Evolutionary conservation across 2,797 vertebrate species (phyloP).

Genomic region (Uromys caudimaculatus): DNA sequence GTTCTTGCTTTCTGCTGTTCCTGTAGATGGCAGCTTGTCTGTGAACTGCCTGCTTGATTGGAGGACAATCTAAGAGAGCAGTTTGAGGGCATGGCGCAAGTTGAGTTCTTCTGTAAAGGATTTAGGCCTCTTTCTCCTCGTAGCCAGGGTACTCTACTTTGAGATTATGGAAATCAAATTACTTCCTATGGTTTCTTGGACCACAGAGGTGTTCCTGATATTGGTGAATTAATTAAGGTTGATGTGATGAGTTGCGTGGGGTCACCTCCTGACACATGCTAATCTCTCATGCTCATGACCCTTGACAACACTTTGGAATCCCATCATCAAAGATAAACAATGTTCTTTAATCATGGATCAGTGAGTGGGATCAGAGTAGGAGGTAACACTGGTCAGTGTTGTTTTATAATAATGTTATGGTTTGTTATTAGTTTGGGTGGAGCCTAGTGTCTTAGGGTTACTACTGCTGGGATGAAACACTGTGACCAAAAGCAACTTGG

Average conservation of each 20-base stretch:
- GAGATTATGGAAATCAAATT: background rate
- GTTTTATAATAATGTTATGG: slow-evolving; percentile 21
- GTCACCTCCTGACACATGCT: background rate
- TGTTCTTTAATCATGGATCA: background rate
- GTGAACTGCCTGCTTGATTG: background rate
- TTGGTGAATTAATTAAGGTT: too few relatives aligned
- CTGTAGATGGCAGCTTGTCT: background rate
- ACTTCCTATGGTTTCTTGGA: background rate
- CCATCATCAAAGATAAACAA: background rate
- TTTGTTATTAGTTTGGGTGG: slow-evolving; percentile 14
- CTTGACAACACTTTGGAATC: background rate
- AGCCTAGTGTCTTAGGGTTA: background rate
- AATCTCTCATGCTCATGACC: background rate
- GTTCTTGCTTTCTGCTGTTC: background rate
- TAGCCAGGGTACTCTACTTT: background rate
- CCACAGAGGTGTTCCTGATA: background rate
- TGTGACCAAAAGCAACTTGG: background rate
- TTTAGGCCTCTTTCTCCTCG: background rate
- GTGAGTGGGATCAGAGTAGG: background rate
- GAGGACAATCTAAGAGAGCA: background rate
- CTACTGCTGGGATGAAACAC: background rate
- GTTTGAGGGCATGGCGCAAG: background rate
- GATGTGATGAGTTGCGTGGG: accelerated
- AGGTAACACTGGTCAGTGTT: background rate
- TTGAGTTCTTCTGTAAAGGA: background rate